Percentiles rank a stretch among this genome's conserved stretches.
Conservation (phyloP, 2,113 vertebrate genomes). For the Lynx canadensis region DNA sequence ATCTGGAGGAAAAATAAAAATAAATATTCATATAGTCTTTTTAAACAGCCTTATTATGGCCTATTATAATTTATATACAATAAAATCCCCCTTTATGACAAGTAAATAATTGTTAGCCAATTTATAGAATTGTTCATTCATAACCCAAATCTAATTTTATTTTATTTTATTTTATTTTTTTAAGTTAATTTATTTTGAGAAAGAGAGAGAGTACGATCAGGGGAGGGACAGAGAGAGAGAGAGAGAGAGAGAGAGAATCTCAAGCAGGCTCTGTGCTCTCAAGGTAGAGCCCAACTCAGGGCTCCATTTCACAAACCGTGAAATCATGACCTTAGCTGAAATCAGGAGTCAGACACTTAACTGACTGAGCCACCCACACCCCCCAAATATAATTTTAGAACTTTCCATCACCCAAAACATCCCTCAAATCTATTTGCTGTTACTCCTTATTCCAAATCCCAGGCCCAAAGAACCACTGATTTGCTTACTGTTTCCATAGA, state of each 20-base stretch:
- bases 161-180: too few species aligned
- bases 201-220: too few species aligned
- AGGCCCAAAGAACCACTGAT: background rate
- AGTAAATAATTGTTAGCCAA: background rate
- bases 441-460: background rate
- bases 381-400: background rate
- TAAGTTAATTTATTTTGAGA: too few species aligned
- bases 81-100: background rate
- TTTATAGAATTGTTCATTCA: background rate
- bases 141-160: background rate
- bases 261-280: too few species aligned
- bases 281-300: too few species aligned
- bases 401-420: background rate
- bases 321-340: too few species aligned
- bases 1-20: background rate
- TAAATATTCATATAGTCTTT: background rate
- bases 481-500: background rate
- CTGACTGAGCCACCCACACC: too few species aligned
- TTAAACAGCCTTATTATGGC: background rate
- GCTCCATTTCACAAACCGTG: too few species aligned
- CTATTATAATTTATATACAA: slow-evolving; percentile 5
- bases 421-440: background rate
- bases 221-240: too few species aligned
- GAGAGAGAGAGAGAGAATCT: too few species aligned
- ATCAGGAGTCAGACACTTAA: too few species aligned